These are phyloP conservation scores for Mythimna albipuncta DNA, from an alignment of 2,888 invertebrate genomes.

Conservation along the genomic window DNA sequence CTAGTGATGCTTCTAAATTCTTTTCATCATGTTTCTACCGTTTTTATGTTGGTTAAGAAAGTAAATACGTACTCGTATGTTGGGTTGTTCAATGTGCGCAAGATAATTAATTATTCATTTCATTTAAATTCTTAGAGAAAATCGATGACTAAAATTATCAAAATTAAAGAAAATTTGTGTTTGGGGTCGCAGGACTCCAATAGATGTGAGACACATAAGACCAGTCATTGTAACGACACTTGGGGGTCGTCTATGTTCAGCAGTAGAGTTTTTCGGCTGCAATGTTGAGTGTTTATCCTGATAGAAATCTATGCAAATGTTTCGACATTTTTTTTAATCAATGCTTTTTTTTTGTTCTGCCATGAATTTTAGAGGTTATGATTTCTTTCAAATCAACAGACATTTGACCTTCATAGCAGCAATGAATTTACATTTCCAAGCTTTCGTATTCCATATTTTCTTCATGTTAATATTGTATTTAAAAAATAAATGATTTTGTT, in stretches of 20 bases:
- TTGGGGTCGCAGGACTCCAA: no score
- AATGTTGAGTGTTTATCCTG: no score
- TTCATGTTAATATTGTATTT: not conserved
- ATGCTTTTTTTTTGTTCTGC: not conserved
- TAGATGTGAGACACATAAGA: no score
- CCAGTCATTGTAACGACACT: no score
- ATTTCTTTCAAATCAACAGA: not conserved
- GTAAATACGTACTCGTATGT: not conserved
- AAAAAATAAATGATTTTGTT: slow-evolving; percentile 20
- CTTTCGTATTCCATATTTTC: not conserved
- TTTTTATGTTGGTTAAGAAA: not conserved
- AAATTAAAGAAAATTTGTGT: no score
- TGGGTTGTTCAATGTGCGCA: not conserved
- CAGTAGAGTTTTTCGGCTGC: no score
- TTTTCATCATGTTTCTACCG: not conserved
- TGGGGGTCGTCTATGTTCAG: no score
- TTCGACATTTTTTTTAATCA: not conserved
- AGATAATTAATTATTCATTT: not conserved
- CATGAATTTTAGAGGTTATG: slow-evolving; percentile 10
- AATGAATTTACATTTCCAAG: not conserved
- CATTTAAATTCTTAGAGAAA: not conserved
- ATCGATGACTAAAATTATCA: not conserved
- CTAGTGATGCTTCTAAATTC: not conserved
- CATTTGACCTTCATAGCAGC: not conserved
- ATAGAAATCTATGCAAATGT: no score